Percentiles rank a stretch among this genome's conserved stretches.
phyloP scores from a whole-genome alignment of 2,888 invertebrate genomes.

The Cosmia pyralina region DNA sequence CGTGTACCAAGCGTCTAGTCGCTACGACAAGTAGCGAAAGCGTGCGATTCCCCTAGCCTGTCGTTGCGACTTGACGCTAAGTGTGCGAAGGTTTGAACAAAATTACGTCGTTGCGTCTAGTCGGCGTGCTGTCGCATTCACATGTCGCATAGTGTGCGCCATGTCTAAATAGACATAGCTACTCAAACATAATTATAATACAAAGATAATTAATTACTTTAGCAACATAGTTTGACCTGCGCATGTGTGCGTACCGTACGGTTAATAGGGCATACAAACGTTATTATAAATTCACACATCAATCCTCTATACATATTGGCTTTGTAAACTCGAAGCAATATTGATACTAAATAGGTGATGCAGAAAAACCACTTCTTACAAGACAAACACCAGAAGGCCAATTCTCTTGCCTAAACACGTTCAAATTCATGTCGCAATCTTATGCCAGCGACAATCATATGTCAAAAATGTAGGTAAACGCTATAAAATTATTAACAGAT shows the following conservation, averaged over 20 bases:
- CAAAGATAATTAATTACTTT: conserved; percentile 15
- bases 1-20: not conserved
- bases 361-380: not conserved
- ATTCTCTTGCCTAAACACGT: too few relatives aligned
- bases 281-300: conserved; percentile 56
- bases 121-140: not conserved
- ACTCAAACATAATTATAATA: conserved; percentile 13
- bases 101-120: not conserved
- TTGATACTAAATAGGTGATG: not conserved
- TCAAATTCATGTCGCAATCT: too few relatives aligned
- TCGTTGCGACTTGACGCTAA: not conserved
- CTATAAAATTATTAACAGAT: too few relatives aligned
- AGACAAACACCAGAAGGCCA: not conserved
- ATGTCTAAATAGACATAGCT: not conserved
- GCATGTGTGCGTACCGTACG: conserved; percentile 14
- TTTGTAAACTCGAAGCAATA: conserved; percentile 16
- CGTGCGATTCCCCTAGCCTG: not conserved
- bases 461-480: too few relatives aligned
- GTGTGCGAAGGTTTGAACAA: not conserved
- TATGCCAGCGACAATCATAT: too few relatives aligned
- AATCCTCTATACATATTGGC: conserved; percentile 45
- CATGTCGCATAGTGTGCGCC: not conserved
- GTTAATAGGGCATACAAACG: conserved; percentile 39
- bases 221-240: conserved; percentile 4
- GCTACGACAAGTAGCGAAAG: not conserved